Evolutionary conservation across 2,113 vertebrate genomes (phyloP), one percentile per base, ranked within the genome.

Genomic region (Poeciliopsis retropinna): DNA sequence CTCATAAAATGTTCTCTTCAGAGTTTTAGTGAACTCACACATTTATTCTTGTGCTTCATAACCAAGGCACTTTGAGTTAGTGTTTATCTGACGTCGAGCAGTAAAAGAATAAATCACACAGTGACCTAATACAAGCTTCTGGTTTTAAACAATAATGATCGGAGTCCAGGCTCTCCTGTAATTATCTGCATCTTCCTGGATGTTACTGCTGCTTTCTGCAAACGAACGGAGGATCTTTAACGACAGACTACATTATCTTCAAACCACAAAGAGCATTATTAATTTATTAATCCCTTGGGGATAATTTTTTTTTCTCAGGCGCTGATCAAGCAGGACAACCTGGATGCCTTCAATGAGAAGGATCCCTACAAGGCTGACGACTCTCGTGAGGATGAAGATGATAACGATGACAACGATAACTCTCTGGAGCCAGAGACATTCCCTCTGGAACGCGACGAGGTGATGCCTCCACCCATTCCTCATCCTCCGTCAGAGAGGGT

Each of bases 271-370:
- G 60, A 29, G 2, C 60, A 61, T 5, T 61, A 29, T 61, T 29
- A 4, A 61, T 14, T 19, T 34, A 34, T 34, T 34, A 34, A 31
- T 31, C 30, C 3, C 30, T 31, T 31, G 4, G 30, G 30, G 30
- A 31, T n/a, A n/a, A n/a, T 19, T 17, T 54, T 39, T 54, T 10
- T 67, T 17, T 12, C 37, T 17, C 87, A 99, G 98, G 95, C 95
- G 1, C 91, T 99, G 62, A 99, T 98, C 67, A 99, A 99, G 82
- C 98, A 99, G 90, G 98, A 99, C 89, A 99, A 99, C 83, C 92
- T 99, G 0, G 98, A 99, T n/a, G 97, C 98, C 5, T 99, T 99
- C 87, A 99, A 99, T 0, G 98, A 99, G 89, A 93, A 98, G 41
- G 98, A 99, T 77, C 98, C 98, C 0, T 99, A 98, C 89, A 99